These are phyloP conservation scores for Acrocyrtus sp. DNA, from an alignment of 2,888 invertebrate species.

Conservation along the genomic window DNA sequence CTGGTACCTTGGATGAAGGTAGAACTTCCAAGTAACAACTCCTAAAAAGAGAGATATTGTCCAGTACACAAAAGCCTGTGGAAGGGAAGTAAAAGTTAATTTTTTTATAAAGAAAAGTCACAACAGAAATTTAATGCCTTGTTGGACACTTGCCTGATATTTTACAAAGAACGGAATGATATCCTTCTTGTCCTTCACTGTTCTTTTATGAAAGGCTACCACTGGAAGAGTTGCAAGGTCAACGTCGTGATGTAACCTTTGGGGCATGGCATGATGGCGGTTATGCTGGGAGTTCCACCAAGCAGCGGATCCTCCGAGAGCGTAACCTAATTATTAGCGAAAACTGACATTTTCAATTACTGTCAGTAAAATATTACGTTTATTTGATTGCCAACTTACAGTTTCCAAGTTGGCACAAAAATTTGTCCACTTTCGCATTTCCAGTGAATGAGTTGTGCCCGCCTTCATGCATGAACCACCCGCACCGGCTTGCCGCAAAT, in stretches of 20 bases:
- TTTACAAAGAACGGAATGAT: conserved; percentile 19
- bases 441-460: conserved; percentile 59
- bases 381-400: no score
- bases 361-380: no score
- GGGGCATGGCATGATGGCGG: conserved; percentile 54
- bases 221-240: conserved; percentile 56
- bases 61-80: conserved; percentile 20
- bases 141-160: no score
- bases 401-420: no score
- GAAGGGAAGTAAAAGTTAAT: no score
- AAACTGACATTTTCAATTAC: no score
- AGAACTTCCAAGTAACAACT: conserved; percentile 8
- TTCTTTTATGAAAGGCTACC: conserved; percentile 52
- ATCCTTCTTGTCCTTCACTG: conserved; percentile 26
- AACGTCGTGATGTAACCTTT: conserved; percentile 55
- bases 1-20: conserved; percentile 20
- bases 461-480: conserved; percentile 49
- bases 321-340: no score
- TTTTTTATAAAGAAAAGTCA: no score
- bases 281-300: conserved; percentile 50
- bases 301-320: conserved; percentile 21
- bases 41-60: conserved; percentile 14
- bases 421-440: conserved; percentile 49
- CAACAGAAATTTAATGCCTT: no score
- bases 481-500: background rate